Evolutionary conservation across 2,888 invertebrate species (phyloP), one percentile per base, ranked within the genome.

Genomic region (Marasmarcha lunaedactyla): DNA sequence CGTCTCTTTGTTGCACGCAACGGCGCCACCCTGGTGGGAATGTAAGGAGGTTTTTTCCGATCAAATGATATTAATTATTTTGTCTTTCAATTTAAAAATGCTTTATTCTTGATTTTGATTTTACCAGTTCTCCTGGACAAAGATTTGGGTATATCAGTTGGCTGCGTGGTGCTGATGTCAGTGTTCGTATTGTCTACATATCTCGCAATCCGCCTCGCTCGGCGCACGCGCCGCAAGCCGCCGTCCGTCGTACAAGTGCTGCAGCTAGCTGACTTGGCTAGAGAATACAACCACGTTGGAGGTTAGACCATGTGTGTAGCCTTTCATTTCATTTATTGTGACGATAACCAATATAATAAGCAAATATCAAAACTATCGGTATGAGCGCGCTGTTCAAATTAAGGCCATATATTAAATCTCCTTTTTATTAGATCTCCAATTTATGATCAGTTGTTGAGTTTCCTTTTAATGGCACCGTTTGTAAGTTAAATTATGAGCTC

Each of bases 21-120:
- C 74, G 1, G 56, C 70, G 1, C 77, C 79, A 0, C 81, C 81
- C 81, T 83, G 74, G 70, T 83, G 74, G 70, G 56, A 72, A 51
- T 63, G 83, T 83, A 45, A 66, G 76, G 64, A 43, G 33, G 4
- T 25, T 40, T n/a, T n/a, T n/a, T n/a, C 20, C 3, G 7, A 3
- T 5, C 20, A 5, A 7, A 5, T 20, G 3, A 20, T 20, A 5
- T 20, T 20, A 3, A 5, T 20, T 20, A 20, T 20, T 3, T 5
- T 20, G 7, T 3, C 4, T 5, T 20, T 7, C 7, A 20, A 20
- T 20, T 5, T 5, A 20, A 20, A 20, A 5, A 20, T 20, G 3
- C 3, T 5, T 20, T 5, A 20, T 20, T 20, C 3, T 7, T 5
- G 7, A 5, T 5, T 5, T 20, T 7, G 7, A 20, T 20, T 20